These are phyloP conservation scores for Danaus melanippus DNA, from an alignment of 1,140 invertebrate genomes.

Conservation along the genomic window DNA sequence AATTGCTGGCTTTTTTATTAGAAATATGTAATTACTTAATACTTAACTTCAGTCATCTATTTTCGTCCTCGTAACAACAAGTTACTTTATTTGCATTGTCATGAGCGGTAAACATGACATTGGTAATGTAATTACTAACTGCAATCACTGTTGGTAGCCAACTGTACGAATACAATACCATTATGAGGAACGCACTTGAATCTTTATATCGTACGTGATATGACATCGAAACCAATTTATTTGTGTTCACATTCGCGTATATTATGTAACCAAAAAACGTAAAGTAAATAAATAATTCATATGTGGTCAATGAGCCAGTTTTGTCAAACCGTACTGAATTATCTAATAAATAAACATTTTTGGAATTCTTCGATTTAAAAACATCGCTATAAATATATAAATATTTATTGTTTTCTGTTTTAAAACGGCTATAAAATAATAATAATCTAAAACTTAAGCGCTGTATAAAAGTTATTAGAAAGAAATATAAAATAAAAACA, in stretches of 20 bases:
- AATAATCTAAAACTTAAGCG: too few species aligned
- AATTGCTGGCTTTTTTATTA: too few species aligned
- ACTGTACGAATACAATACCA: slow-evolving; percentile 43
- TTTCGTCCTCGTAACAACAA: slow-evolving; percentile 6
- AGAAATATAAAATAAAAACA: too few species aligned
- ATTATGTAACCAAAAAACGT: slow-evolving; percentile 66
- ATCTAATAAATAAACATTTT: too few species aligned
- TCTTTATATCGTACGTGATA: slow-evolving; percentile 50
- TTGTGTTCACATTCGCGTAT: slow-evolving; percentile 37
- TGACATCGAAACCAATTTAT: slow-evolving; percentile 53
- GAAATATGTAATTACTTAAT: too few species aligned
- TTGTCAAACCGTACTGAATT: slow-evolving; percentile 9
- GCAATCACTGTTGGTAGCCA: slow-evolving; percentile 19
- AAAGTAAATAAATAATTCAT: slow-evolving; percentile 58
- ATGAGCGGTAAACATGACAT: slow-evolving; percentile 21
- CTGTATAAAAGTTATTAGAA: too few species aligned
- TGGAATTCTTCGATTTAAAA: too few species aligned
- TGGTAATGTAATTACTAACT: slow-evolving; percentile 29
- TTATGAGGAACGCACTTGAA: slow-evolving; percentile 49
- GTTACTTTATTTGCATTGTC: slow-evolving; percentile 13
- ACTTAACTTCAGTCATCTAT: too few species aligned
- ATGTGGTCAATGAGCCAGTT: slow-evolving; percentile 26
- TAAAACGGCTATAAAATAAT: too few species aligned
- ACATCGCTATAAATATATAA: too few species aligned
- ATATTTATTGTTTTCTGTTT: too few species aligned